These are phyloP conservation scores for Lysandra coridon DNA, from an alignment of 2,888 invertebrate species.

Conservation along the genomic window DNA sequence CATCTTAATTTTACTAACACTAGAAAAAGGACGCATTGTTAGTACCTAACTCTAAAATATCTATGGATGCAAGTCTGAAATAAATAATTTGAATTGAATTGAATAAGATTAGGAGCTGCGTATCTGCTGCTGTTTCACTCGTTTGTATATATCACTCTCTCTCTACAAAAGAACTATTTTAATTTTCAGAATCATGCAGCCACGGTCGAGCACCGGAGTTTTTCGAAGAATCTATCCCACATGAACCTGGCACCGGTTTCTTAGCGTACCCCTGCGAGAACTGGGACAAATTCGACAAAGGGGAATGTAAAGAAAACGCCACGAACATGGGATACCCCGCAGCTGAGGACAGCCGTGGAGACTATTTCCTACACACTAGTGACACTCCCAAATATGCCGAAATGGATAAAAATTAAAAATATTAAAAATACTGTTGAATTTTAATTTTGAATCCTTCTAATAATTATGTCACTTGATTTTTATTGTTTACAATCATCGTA, in stretches of 20 bases:
- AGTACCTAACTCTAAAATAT: too few relatives aligned
- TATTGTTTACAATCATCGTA: background rate
- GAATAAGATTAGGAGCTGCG: too few relatives aligned
- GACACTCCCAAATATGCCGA: constrained; percentile 76
- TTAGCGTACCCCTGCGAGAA: constrained; percentile 78
- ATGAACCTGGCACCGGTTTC: constrained; percentile 68
- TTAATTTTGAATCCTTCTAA: too few relatives aligned
- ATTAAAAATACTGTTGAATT: too few relatives aligned
- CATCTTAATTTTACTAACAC: too few relatives aligned
- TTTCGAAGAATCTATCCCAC: constrained; percentile 83
- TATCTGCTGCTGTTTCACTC: too few relatives aligned
- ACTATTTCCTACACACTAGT: constrained; percentile 82
- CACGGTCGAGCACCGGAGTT: constrained; percentile 83
- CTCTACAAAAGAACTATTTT: background rate
- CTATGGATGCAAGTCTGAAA: too few relatives aligned
- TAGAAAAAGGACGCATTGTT: too few relatives aligned
- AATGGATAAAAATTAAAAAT: background rate
- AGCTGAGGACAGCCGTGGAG: constrained; percentile 61
- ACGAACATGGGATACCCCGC: constrained; percentile 80
- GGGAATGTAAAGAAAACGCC: constrained; percentile 59
- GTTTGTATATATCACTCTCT: too few relatives aligned
- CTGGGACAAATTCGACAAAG: constrained; percentile 69
- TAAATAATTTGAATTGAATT: too few relatives aligned
- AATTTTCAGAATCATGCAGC: constrained; percentile 82
- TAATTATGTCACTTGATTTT: background rate